Conservation (phyloP, 2,888 invertebrate species). For the Laspeyria flexula region DNA sequence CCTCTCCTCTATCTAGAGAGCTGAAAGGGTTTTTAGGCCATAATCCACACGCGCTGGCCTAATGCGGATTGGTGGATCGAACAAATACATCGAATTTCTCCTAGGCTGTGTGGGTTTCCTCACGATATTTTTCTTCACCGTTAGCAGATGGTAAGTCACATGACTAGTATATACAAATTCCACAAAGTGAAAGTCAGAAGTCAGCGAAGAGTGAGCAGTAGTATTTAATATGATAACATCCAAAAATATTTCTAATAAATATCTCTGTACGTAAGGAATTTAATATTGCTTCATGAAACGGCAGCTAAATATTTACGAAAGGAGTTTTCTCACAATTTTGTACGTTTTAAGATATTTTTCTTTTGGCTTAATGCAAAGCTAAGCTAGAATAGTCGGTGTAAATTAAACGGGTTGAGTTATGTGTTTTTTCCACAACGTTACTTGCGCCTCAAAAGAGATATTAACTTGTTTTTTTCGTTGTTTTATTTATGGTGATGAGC, state of each 20-base stretch:
- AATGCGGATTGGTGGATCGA: no score
- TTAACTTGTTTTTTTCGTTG: background rate
- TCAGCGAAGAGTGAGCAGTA: no score
- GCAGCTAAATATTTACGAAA: constrained; percentile 52
- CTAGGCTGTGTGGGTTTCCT: no score
- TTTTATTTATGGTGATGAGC: background rate
- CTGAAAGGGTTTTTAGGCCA: no score
- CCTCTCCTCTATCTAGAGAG: no score
- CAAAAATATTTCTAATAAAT: constrained; percentile 37
- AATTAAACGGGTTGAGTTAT: constrained; percentile 10
- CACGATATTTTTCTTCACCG: no score
- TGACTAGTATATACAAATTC: no score
- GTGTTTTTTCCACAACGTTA: constrained; percentile 6
- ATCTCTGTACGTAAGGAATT: constrained; percentile 49
- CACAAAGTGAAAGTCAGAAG: no score
- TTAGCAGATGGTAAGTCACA: no score
- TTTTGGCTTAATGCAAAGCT: constrained; percentile 10
- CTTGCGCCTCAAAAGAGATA: constrained; percentile 1
- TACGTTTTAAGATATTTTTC: constrained; percentile 41
- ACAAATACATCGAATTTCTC: no score
- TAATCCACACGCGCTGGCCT: no score
- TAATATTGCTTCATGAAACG: constrained; percentile 50
- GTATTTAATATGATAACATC: constrained; percentile 1
- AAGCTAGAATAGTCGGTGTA: background rate
- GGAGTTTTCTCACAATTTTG: constrained; percentile 41